These are phyloP conservation scores for Tiaroga cobitis DNA, from an alignment of 2,797 vertebrate genomes.

Conservation along the genomic window DNA sequence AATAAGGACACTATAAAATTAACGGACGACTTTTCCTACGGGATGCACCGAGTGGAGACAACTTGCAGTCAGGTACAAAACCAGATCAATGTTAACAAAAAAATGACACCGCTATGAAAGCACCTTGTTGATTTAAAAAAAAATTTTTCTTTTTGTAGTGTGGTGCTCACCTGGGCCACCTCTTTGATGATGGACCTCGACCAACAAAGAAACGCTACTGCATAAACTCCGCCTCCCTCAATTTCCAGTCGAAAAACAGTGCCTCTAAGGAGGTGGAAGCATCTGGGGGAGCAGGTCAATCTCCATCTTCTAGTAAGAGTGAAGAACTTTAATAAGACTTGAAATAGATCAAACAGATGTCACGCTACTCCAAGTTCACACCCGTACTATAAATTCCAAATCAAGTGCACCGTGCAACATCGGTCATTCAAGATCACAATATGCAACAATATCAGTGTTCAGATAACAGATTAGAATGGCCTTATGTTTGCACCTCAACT, in stretches of 20 bases:
- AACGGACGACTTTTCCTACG: slow-evolving; percentile 89
- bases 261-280: slow-evolving; percentile 35
- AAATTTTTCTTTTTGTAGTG: slow-evolving; percentile 81
- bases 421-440: slow-evolving; percentile 13
- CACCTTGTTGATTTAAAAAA: neutral
- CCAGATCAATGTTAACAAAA: neutral
- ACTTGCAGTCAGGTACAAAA: slow-evolving; percentile 89
- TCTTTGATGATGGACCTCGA: slow-evolving; percentile 94
- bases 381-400: slow-evolving; percentile 34
- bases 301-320: slow-evolving; percentile 51
- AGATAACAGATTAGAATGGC: slow-evolving; percentile 20
- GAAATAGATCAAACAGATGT: slow-evolving; percentile 32
- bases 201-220: slow-evolving; percentile 96
- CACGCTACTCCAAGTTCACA: slow-evolving; percentile 37
- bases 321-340: slow-evolving; percentile 52
- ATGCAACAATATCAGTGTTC: slow-evolving; percentile 33
- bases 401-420: slow-evolving; percentile 37
- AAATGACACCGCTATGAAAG: neutral
- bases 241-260: slow-evolving; percentile 77
- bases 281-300: slow-evolving; percentile 40
- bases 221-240: slow-evolving; percentile 93
- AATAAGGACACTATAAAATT: slow-evolving; percentile 79
- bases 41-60: slow-evolving; percentile 92
- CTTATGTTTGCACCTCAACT: slow-evolving; percentile 29
- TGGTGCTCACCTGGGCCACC: slow-evolving; percentile 93